Base-by-base conservation (phyloP, 23 tunicate species). In the Trididemnum clinides region DNA sequence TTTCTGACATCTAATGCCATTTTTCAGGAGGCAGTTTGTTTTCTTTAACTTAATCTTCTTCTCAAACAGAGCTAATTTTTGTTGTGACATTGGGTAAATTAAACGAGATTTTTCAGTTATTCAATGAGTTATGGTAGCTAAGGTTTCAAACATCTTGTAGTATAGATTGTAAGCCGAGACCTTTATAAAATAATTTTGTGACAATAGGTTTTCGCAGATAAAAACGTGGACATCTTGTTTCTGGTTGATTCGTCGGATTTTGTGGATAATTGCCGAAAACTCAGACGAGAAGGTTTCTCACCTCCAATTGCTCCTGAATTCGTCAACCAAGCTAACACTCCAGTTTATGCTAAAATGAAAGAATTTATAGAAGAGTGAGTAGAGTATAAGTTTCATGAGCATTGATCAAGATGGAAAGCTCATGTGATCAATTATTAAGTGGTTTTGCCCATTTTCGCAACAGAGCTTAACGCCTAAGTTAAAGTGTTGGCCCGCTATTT, bases 181-280 rank as follows among this genome's bases (percentile, higher is more conserved):
- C 57, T 49, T 18, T 12, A 49, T 49, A 12, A 49, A n/a, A n/a
- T n/a, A n/a, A n/a, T n/a, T n/a, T n/a, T n/a, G n/a, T n/a, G 23
- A n/a, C 21, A n/a, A n/a, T 25, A n/a, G 19, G 6, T n/a, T 12
- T 19, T 12, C 21, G 22, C 63, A 50, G 95, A 90, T 59, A 32
- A 69, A 29, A 85, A 73, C 54, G 23, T 77, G 81, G 91, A 92
- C 57, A 39, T 92, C 26, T 63, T 87, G 71, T 92, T 92, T 64
- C 85, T 92, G 39, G 84, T 92, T 33, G 97, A 92, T 44, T 92
- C 97, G 21, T 73, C 97, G 0, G 77, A 87, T 54, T 44, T 82
- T 51, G 97, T 92, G 26, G 97, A 92, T 38, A 64, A 87, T 33
- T 92, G 97, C 64, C 65, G 71, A 19, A 22, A 28, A 28, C 71